Conservation (phyloP, 2,888 invertebrate species). For the Drosophila engyochracea region DNA sequence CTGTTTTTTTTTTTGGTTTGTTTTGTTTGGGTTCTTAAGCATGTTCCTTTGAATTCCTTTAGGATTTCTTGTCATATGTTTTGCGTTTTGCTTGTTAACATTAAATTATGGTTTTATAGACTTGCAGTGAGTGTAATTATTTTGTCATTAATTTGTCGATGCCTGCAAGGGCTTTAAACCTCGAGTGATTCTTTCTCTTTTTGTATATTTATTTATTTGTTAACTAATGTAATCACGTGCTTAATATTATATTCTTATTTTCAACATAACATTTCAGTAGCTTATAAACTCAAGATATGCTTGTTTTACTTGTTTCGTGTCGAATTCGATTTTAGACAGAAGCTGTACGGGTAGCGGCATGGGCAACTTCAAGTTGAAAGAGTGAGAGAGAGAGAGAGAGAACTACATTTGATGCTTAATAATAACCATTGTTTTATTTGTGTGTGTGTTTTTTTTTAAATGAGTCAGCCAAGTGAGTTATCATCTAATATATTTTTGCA, state of each 20-base stretch:
- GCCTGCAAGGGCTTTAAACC: not conserved
- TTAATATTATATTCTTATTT: conserved; percentile 8
- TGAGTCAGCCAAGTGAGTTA: conserved; percentile 2
- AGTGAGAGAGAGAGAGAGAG: not conserved
- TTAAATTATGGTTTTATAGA: not conserved
- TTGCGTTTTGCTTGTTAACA: not conserved
- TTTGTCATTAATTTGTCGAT: not conserved
- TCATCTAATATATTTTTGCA: conserved; percentile 26
- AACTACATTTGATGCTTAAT: conserved; percentile 4
- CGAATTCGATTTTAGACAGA: conserved; percentile 14
- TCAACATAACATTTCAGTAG: conserved; percentile 13
- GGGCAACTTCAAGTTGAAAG: not conserved
- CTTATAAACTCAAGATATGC: conserved; percentile 27
- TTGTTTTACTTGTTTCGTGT: conserved; percentile 25
- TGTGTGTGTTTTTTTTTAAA: not conserved
- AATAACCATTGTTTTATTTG: conserved; percentile 9
- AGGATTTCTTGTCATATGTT: not conserved
- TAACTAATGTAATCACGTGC: not conserved
- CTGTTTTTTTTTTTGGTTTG: not conserved
- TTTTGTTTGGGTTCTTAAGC: not conserved
- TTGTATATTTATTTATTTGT: not conserved
- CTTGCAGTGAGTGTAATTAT: not conserved
- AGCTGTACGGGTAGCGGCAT: not conserved
- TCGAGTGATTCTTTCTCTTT: not conserved
- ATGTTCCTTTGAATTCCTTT: not conserved